Base-by-base conservation (phyloP, 2,888 invertebrate genomes). In the Drosophila lacicola region DNA sequence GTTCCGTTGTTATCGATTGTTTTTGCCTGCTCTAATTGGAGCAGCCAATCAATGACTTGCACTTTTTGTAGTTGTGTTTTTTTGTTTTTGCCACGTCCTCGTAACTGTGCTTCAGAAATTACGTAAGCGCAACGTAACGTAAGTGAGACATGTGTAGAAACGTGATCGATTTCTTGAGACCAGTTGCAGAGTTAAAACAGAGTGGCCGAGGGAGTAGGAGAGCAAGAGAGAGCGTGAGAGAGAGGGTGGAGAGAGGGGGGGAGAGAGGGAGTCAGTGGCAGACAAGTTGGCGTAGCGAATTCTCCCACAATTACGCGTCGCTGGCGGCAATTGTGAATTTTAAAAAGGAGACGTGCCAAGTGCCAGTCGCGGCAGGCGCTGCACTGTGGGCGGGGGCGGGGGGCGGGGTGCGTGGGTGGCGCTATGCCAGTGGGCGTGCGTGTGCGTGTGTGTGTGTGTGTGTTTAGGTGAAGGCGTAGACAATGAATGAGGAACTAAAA, bases 251-350 rank as follows among this genome's bases (percentile, higher is more conserved):
- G 74, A 19, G 56, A 37, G 34, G n/a, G 34, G 9, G 11, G 17
- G 9, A 39, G 45, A 49, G 45, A 50, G 34, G 29, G 55, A 46
- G 45, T 34, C 51, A 45, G 36, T 49, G 69, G 50, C 88, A 83
- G 86, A 88, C 88, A 89, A 80, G 87, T 76, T 82, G 89, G 83
- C 79, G 67, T 78, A 54, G 86, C 84, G 65, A 88, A 88, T 88
- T 90, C 82, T 83, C 89, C 84, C 84, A 86, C 90, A 85, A 83
- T 88, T 90, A 86, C 90, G 84, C 78, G 84, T 78, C 75, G 80
- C 72, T 80, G 78, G 80, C 74, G 85, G 82, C 88, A 90, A 89
- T 82, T 88, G 91, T 89, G 91, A 91, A 91, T 91, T 91, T 91
- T 89, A 90, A 90, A 91, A 90, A 89, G 91, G 89, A 91, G 88